These are phyloP conservation scores for Novumbra hubbsi DNA, from an alignment of 2,797 vertebrate species.

Conservation along the genomic window DNA sequence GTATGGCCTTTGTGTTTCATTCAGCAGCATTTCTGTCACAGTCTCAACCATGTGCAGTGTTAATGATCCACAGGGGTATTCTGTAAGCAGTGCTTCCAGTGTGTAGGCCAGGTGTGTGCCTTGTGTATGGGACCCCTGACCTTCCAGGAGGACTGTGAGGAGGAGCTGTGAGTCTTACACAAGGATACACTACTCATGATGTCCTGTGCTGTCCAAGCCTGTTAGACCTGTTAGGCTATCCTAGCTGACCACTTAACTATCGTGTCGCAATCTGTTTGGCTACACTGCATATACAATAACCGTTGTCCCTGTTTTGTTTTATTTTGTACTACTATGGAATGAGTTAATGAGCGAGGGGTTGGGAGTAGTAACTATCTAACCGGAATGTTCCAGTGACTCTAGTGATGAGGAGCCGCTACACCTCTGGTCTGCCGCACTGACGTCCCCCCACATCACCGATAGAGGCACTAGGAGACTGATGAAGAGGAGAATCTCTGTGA, in stretches of 20 bases:
- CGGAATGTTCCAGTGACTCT: conserved; percentile 72
- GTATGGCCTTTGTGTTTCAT: neutral
- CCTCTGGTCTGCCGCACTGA: conserved; percentile 42
- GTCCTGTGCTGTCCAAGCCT: neutral
- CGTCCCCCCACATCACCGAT: conserved; percentile 5
- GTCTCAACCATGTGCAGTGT: neutral
- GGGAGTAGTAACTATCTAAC: neutral
- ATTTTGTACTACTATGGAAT: neutral
- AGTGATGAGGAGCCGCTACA: conserved; percentile 71
- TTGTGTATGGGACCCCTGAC: conserved; percentile 71
- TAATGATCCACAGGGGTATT: conserved; percentile 65
- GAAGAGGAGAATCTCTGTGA: conserved; percentile 28
- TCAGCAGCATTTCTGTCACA: neutral
- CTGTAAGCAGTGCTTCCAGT: conserved; percentile 70
- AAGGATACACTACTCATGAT: neutral
- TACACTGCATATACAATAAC: neutral
- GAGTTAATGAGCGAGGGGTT: neutral
- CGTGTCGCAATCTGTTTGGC: neutral
- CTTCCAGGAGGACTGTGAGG: conserved; percentile 62
- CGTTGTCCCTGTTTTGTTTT: neutral
- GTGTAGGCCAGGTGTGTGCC: conserved; percentile 66
- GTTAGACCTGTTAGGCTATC: neutral
- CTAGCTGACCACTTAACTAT: neutral
- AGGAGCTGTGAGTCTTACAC: conserved; percentile 76
- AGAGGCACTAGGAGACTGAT: conserved; percentile 16